Percentiles rank a stretch among this genome's conserved stretches.
Evolutionary conservation across 1,140 invertebrate genomes (phyloP).

Genomic region (Drosophila novamexicana): DNA sequence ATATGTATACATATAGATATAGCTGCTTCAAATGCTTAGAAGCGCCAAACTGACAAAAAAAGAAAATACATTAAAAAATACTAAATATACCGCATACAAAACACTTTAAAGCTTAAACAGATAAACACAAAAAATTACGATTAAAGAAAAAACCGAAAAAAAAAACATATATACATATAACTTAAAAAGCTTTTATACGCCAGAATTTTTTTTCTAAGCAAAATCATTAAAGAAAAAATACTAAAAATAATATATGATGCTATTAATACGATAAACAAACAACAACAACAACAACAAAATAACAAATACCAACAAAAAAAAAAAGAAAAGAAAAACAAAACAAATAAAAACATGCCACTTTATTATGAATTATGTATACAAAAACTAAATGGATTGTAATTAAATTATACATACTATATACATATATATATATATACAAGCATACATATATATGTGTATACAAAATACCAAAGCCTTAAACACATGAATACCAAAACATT

Average conservation of each 20-base stretch:
- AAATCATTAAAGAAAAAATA: conserved; percentile 29
- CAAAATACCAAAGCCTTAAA: conserved; percentile 66
- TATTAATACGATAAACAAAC: conserved; percentile 35
- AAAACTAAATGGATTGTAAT: conserved; percentile 53
- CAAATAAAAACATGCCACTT: conserved; percentile 48
- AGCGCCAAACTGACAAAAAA: conserved; percentile 54
- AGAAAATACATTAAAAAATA: conserved; percentile 15
- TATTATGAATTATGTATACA: conserved; percentile 59
- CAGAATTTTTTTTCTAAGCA: conserved; percentile 76
- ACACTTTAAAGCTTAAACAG: conserved; percentile 44
- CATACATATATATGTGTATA: conserved; percentile 39
- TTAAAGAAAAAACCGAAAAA: conserved; percentile 30
- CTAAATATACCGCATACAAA: conserved; percentile 35
- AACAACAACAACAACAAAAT: conserved; percentile 19
- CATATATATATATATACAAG: conserved; percentile 25
- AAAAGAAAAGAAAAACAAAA: neutral
- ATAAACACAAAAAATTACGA: conserved; percentile 29
- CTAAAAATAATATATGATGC: conserved; percentile 26
- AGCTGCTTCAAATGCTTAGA: conserved; percentile 47
- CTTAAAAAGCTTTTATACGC: conserved; percentile 75
- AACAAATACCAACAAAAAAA: conserved; percentile 9
- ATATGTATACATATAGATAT: conserved; percentile 33
- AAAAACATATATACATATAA: conserved; percentile 18
- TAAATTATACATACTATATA: conserved; percentile 31
- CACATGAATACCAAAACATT: conserved; percentile 53